Base-by-base conservation (phyloP, 2,797 vertebrate genomes). In the Miichthys miiuy region DNA sequence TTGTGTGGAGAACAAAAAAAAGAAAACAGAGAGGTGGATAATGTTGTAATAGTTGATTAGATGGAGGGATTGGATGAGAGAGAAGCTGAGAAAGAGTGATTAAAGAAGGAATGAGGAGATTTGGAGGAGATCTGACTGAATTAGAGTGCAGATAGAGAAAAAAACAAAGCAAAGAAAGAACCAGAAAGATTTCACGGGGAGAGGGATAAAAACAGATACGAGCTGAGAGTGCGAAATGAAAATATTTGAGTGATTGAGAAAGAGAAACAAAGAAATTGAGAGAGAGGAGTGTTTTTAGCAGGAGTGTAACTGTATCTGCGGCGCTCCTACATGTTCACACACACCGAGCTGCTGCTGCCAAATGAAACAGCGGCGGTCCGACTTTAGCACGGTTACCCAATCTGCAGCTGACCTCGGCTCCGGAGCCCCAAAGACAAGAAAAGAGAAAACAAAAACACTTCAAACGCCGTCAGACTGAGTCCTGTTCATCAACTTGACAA, bases 231-330 rank as follows among this genome's bases (percentile, higher is more conserved):
- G 21, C 14, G 65, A 79, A 68, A 51, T 34, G 25, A 72, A 87
- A 87, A 86, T 68, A 77, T 75, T 74, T 72, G 77, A 70, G 58
- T 58, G 79, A 81, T 27, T 58, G 66, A 70, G 72, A 77, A 74
- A 82, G 56, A 56, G 51, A 87, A 82, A 88, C 77, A 66, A 65
- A 73, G 70, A 69, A 58, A 82, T 20, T 41, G 79, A 51, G 80
- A 54, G 48, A 63, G 51, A 55, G 11, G 23, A 62, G 65, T 25
- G 70, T 30, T 75, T 66, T 65, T 61, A 38, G 73, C 3, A 3
- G 75, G 30, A 11, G 80, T 42, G 84, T 81, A 90, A 90, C 75
- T 79, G 58, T 27, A 85, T 87, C 82, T 87, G 64, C 64, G 18
- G 80, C 10, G 6, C 51, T 75, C 25, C 44, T 46, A 10, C 23